Conservation (phyloP, 1,140 invertebrate species). For the Planococcus citri region DNA sequence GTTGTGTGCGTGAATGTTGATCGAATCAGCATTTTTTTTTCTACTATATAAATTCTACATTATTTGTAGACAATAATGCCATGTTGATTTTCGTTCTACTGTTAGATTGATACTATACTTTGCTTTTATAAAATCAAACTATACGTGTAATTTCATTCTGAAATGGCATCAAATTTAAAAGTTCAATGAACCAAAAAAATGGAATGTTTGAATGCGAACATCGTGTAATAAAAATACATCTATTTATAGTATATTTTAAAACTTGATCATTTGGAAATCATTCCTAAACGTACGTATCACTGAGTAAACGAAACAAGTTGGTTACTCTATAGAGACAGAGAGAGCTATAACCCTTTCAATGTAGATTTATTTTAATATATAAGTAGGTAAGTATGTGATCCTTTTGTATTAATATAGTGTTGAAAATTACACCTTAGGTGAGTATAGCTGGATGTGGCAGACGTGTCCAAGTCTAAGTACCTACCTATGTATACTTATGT, state of each 20-base stretch:
- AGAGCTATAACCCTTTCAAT: too few species aligned
- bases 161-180: background rate
- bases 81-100: background rate
- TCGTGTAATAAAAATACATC: background rate
- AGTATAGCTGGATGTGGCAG: too few species aligned
- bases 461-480: too few species aligned
- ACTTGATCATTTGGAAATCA: background rate
- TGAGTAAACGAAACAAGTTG: too few species aligned
- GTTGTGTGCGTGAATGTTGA: too few species aligned
- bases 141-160: background rate
- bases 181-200: background rate
- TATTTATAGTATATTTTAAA: conserved; percentile 5
- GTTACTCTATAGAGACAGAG: too few species aligned
- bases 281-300: background rate
- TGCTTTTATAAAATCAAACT: background rate
- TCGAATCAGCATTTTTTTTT: background rate
- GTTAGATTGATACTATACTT: too few species aligned
- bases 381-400: too few species aligned
- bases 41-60: background rate
- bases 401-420: too few species aligned
- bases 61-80: background rate
- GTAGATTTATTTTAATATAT: too few species aligned
- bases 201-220: background rate
- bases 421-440: too few species aligned
- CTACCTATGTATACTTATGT: too few species aligned